Evolutionary conservation across 2,113 vertebrate species (phyloP).

Genomic region (Dermatemys mawii): DNA sequence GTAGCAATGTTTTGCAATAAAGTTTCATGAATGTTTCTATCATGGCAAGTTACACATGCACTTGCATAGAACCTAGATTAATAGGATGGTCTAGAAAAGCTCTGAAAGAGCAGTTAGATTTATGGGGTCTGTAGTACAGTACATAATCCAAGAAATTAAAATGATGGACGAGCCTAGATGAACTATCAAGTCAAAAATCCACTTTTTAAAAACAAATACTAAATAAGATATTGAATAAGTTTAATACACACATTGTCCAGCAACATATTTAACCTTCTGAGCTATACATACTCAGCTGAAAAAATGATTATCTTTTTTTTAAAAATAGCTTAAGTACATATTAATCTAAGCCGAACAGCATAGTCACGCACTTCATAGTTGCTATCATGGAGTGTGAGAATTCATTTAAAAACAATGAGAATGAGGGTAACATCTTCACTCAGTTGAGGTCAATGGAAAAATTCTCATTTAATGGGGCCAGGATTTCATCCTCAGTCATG

Average conservation of each 20-base stretch:
- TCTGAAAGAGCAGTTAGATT: constrained; percentile 58
- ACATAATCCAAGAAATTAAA: constrained; percentile 68
- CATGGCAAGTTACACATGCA: constrained; percentile 37
- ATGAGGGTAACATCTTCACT: constrained; percentile 10
- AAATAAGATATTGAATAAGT: neutral
- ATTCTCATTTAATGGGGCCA: neutral
- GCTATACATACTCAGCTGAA: neutral
- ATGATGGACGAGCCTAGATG: constrained; percentile 43
- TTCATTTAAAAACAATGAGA: constrained; percentile 36
- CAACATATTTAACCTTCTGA: neutral
- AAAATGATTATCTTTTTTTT: neutral
- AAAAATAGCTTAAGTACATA: constrained; percentile 16
- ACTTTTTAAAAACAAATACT: constrained; percentile 50
- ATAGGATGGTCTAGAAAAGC: constrained; percentile 23
- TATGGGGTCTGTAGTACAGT: constrained; percentile 55
- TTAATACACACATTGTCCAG: neutral
- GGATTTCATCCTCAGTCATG: neutral
- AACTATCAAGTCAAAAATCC: constrained; percentile 42
- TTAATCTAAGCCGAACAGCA: neutral
- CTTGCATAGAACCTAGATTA: neutral
- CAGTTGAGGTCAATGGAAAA: neutral
- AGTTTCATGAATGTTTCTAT: constrained; percentile 32
- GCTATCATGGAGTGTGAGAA: constrained; percentile 17
- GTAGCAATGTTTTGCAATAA: neutral
- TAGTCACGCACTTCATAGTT: neutral